Evolutionary conservation across 1,140 invertebrate species (phyloP).

Genomic region (Rhyzopertha dominica): DNA sequence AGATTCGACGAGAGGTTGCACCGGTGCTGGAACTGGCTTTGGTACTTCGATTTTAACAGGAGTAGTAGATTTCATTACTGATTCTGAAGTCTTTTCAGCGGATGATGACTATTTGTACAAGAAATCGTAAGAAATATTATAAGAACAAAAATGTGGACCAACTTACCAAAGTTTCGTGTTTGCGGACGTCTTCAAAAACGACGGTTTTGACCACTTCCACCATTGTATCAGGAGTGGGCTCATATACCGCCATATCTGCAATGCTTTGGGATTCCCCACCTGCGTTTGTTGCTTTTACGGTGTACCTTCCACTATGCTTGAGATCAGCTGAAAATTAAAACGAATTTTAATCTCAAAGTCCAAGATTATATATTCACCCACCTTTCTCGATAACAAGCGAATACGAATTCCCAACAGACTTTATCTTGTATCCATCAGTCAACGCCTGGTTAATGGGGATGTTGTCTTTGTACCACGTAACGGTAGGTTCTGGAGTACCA

Average conservation of each 20-base stretch:
- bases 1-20: too few species aligned
- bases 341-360: constrained; percentile 1
- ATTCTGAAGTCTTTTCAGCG: constrained; percentile 33
- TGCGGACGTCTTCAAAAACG: constrained; percentile 54
- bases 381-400: constrained; percentile 65
- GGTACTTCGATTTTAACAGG: constrained; percentile 20
- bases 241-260: constrained; percentile 69
- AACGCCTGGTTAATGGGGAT: constrained; percentile 49
- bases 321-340: constrained; percentile 48
- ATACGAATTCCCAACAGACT: constrained; percentile 61
- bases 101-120: constrained; percentile 35
- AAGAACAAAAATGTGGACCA: constrained; percentile 13
- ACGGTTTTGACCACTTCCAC: constrained; percentile 62
- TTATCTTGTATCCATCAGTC: constrained; percentile 49
- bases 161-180: constrained; percentile 45
- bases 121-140: constrained; percentile 13
- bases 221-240: constrained; percentile 63
- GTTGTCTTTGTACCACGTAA: constrained; percentile 73
- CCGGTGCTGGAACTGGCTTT: constrained; percentile 14
- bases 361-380: constrained; percentile 34
- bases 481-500: constrained; percentile 64
- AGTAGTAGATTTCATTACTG: constrained; percentile 23
- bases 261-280: constrained; percentile 73
- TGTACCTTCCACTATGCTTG: constrained; percentile 65
- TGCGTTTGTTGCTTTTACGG: constrained; percentile 64